Evolutionary conservation across 2,113 vertebrate species (phyloP).

Genomic region (Epinephelus cyanopodus): DNA sequence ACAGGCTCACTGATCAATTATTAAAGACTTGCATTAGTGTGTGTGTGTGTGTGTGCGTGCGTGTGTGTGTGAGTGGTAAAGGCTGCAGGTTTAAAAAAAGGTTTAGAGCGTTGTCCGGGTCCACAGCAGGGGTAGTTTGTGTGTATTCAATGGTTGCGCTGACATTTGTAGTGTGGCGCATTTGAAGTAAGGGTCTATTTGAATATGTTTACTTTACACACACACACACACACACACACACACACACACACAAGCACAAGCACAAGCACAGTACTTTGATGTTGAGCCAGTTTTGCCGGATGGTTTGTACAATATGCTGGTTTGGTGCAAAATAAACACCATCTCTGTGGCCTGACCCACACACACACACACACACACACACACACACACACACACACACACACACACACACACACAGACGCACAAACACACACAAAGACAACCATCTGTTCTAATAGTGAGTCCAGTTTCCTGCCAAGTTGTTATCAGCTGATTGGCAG

Average conservation of each 20-base stretch:
- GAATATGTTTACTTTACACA: constrained; percentile 40
- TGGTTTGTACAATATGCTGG: constrained; percentile 70
- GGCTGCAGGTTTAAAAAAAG: constrained; percentile 31
- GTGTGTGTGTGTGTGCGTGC: neutral
- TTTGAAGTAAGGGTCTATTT: constrained; percentile 51
- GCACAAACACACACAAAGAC: constrained; percentile 41
- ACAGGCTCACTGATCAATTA: constrained; percentile 64
- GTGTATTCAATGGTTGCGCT: constrained; percentile 28
- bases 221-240: constrained; percentile 23
- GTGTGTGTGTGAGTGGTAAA: constrained; percentile 11
- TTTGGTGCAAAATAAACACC: constrained; percentile 65
- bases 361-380: constrained; percentile 35
- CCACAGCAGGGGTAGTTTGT: constrained; percentile 52
- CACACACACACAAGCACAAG: constrained; percentile 20
- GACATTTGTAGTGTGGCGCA: constrained; percentile 39
- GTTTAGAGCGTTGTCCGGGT: constrained; percentile 21
- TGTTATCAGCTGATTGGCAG: constrained; percentile 72
- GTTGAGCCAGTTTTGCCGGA: constrained; percentile 59
- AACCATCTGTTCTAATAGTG: constrained; percentile 72
- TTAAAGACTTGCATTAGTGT: constrained; percentile 40
- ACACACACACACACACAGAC: constrained; percentile 34
- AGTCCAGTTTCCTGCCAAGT: constrained; percentile 65
- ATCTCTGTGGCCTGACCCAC: constrained; percentile 49
- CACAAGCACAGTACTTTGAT: constrained; percentile 42
- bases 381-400: constrained; percentile 28